Evolutionary conservation across 2,113 vertebrate species (phyloP).

Genomic region (Phoxinus phoxinus): DNA sequence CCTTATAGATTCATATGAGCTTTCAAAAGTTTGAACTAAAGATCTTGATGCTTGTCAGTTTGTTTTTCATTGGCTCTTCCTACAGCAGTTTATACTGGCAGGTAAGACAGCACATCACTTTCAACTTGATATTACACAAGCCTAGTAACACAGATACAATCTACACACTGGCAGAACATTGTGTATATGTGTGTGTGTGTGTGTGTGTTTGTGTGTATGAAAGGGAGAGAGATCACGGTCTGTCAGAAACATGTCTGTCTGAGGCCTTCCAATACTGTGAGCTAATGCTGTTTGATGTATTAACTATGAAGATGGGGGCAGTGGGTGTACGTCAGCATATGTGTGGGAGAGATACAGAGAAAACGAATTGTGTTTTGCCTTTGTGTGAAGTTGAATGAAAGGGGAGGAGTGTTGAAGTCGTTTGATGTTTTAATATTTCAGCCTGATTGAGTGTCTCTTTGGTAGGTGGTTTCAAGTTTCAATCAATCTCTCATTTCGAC

Average conservation of each 20-base stretch:
- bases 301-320: slow-evolving; percentile 77
- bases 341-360: slow-evolving; percentile 30
- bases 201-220: slow-evolving; percentile 58
- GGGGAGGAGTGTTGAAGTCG: slow-evolving; percentile 67
- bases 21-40: not conserved
- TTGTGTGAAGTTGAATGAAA: slow-evolving; percentile 36
- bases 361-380: slow-evolving; percentile 35
- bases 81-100: slow-evolving; percentile 66
- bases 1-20: not conserved
- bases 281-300: slow-evolving; percentile 82
- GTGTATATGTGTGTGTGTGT: slow-evolving; percentile 61
- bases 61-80: slow-evolving; percentile 51
- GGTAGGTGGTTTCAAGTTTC: slow-evolving; percentile 68
- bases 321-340: slow-evolving; percentile 33
- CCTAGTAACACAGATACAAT: slow-evolving; percentile 71
- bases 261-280: slow-evolving; percentile 76
- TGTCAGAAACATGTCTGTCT: slow-evolving; percentile 77
- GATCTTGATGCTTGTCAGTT: slow-evolving; percentile 53
- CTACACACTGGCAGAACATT: slow-evolving; percentile 73
- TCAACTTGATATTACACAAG: slow-evolving; percentile 73
- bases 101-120: slow-evolving; percentile 67
- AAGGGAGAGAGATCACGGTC: slow-evolving; percentile 67
- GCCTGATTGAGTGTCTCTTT: slow-evolving; percentile 69
- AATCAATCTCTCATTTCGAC: slow-evolving; percentile 71
- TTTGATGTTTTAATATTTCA: slow-evolving; percentile 79